Evolutionary conservation across 2,113 vertebrate genomes (phyloP).

Genomic region (Isichthys henryi): DNA sequence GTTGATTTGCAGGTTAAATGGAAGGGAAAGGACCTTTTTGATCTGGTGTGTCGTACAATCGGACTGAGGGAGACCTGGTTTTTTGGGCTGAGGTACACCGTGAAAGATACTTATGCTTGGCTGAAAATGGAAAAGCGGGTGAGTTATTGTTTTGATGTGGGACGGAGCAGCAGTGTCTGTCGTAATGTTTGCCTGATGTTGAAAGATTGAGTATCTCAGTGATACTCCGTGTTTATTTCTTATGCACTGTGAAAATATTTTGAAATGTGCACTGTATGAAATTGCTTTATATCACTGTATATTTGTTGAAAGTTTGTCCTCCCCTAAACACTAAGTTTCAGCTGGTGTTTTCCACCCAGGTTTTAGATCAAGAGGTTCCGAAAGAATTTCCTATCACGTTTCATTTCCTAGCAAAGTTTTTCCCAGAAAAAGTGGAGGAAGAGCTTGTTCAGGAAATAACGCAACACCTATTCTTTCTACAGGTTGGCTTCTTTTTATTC

Average conservation of each 20-base stretch:
- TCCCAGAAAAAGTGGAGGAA: conserved; percentile 88
- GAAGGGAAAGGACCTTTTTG: conserved; percentile 90
- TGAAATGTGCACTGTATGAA: background rate
- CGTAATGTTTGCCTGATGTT: background rate
- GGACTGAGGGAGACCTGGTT: conserved; percentile 88
- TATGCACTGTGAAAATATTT: background rate
- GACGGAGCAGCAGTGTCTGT: background rate
- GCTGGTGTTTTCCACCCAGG: conserved; percentile 45
- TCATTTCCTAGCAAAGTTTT: conserved; percentile 85
- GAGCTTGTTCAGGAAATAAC: conserved; percentile 90
- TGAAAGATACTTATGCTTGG: conserved; percentile 83
- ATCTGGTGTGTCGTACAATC: conserved; percentile 78
- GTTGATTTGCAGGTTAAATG: conserved; percentile 70
- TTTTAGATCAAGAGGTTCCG: conserved; percentile 86
- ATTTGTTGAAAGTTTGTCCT: background rate
- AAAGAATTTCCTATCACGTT: conserved; percentile 85
- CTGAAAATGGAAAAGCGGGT: conserved; percentile 86
- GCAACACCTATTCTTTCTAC: conserved; percentile 90
- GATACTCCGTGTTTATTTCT: background rate
- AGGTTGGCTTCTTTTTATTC: conserved; percentile 46
- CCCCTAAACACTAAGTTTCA: background rate
- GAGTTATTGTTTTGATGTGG: conserved; percentile 18
- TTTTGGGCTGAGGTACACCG: conserved; percentile 77
- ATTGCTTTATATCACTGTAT: background rate
- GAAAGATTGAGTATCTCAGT: background rate